These are phyloP conservation scores for Triops cancriformis DNA, from an alignment of 1,140 invertebrate species.

Conservation along the genomic window DNA sequence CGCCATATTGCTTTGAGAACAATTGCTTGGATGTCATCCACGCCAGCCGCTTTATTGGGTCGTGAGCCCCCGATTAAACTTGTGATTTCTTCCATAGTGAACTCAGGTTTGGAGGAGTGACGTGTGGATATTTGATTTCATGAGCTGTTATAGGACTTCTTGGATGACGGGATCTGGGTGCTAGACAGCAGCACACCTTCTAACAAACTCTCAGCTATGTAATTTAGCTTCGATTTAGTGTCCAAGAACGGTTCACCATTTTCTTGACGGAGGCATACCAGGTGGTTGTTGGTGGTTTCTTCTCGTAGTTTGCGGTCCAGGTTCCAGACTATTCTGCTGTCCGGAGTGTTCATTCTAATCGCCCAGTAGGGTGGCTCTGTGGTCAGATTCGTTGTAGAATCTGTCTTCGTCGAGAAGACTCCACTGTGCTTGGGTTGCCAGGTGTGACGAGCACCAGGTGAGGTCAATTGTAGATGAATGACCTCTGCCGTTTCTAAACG, in stretches of 20 bases:
- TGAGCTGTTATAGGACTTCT: neutral
- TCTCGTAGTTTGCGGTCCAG: neutral
- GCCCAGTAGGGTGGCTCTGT: no score
- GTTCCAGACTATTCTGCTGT: no score
- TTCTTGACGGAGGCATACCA: neutral
- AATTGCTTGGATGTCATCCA: no score
- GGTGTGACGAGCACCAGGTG: neutral
- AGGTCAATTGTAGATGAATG: no score
- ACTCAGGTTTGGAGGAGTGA: neutral
- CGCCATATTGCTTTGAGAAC: no score
- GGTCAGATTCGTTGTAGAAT: no score
- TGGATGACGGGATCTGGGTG: neutral
- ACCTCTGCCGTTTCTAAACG: slow-evolving; percentile 16
- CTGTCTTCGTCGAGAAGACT: neutral
- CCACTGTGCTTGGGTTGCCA: neutral
- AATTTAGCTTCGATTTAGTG: slow-evolving; percentile 6
- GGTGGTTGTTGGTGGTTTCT: neutral
- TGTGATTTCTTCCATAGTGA: no score
- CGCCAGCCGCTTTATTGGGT: no score
- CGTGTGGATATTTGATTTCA: neutral
- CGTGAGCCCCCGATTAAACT: no score
- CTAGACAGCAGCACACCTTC: neutral
- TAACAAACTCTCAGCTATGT: neutral
- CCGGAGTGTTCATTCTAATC: no score
- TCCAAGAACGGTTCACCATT: neutral